Evolutionary conservation across 2,113 vertebrate genomes (phyloP).

Genomic region (Campylorhamphus procurvoides): DNA sequence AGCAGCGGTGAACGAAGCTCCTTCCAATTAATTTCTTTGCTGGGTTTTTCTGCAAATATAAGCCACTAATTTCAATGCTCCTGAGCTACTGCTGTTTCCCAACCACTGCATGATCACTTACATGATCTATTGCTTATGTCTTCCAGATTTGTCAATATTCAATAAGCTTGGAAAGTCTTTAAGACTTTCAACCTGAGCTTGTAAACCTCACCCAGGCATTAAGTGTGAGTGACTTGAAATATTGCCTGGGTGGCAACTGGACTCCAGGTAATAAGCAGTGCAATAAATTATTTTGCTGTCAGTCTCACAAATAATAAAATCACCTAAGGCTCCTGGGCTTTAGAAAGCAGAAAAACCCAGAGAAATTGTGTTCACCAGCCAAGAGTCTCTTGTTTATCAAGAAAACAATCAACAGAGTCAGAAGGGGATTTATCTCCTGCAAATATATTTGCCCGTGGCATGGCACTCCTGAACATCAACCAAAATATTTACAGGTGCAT

Average conservation of each 20-base stretch:
- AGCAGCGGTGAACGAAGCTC: conserved; percentile 41
- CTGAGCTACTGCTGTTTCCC: conserved; percentile 23
- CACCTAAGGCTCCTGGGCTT: conserved; percentile 42
- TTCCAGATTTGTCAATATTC: background rate
- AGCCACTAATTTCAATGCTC: conserved; percentile 43
- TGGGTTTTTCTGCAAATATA: conserved; percentile 59
- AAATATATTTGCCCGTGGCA: background rate
- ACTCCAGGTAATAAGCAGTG: background rate
- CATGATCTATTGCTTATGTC: background rate
- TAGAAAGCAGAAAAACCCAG: conserved; percentile 69
- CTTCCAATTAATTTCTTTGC: conserved; percentile 55
- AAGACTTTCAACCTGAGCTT: background rate
- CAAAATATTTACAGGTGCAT: background rate
- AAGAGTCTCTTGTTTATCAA: background rate
- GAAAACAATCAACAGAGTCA: background rate
- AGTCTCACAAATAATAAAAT: background rate
- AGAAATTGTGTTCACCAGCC: conserved; percentile 50
- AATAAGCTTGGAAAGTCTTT: background rate
- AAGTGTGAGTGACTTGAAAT: background rate
- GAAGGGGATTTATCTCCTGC: background rate
- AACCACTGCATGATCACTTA: background rate
- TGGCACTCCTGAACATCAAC: background rate
- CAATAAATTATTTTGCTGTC: background rate
- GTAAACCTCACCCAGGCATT: background rate
- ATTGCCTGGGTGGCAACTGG: background rate